phyloP scores from a whole-genome alignment of 2,113 vertebrate genomes.

The Garra rufa region DNA sequence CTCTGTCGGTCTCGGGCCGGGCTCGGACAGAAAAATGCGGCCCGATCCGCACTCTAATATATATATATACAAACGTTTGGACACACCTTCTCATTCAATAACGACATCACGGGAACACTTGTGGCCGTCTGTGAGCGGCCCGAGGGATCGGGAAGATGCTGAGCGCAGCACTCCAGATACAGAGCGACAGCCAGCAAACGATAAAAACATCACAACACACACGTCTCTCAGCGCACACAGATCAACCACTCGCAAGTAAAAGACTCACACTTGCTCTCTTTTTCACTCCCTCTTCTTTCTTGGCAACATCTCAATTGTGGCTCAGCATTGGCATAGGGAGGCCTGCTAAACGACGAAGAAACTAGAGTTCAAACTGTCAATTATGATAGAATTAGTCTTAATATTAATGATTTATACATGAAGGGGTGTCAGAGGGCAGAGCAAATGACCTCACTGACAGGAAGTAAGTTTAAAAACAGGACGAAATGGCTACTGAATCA shows the following conservation, averaged over 20 bases:
- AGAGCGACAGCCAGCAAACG: conserved; percentile 57
- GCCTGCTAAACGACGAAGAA: neutral
- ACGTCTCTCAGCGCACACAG: neutral
- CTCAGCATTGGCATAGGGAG: neutral
- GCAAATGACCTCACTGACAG: neutral
- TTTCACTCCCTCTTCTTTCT: neutral
- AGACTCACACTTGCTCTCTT: neutral
- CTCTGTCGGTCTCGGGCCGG: too few relatives aligned
- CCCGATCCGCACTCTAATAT: too few relatives aligned
- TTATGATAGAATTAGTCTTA: neutral
- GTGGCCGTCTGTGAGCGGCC: conserved; percentile 48
- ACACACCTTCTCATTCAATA: too few relatives aligned
- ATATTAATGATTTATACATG: neutral
- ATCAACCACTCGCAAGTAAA: neutral
- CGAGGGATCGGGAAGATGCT: conserved; percentile 31
- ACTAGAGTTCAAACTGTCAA: neutral
- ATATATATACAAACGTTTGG: too few relatives aligned
- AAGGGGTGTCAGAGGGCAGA: neutral
- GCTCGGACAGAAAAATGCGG: neutral
- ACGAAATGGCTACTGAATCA: neutral
- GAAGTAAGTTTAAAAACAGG: too few relatives aligned
- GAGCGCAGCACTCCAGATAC: neutral
- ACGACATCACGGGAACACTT: conserved; percentile 61
- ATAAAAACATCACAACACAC: conserved; percentile 71
- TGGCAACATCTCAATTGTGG: neutral